phyloP scores from a whole-genome alignment of 1,140 invertebrate genomes.

The Hyles euphorbiae region DNA sequence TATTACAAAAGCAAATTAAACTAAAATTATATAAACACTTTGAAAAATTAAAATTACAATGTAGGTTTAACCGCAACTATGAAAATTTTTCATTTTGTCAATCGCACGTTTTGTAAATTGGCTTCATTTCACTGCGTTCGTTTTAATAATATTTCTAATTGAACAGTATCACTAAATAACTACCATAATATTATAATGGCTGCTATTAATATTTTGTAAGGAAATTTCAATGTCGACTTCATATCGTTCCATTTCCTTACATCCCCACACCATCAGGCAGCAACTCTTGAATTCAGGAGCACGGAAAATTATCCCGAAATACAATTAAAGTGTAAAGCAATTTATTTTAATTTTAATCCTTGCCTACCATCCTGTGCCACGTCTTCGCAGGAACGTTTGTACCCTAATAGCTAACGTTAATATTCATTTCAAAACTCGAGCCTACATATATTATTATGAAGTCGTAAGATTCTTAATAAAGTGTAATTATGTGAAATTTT shows the following conservation, averaged over 20 bases:
- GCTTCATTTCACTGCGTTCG: too few species aligned
- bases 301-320: constrained; percentile 71
- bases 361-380: constrained; percentile 29
- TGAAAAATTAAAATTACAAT: background rate
- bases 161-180: too few species aligned
- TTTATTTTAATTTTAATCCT: constrained; percentile 71
- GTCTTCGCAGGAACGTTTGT: constrained; percentile 36
- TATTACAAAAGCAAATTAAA: constrained; percentile 6
- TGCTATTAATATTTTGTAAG: too few species aligned
- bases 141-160: too few species aligned
- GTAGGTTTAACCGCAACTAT: too few species aligned
- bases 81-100: too few species aligned
- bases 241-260: constrained; percentile 30
- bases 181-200: too few species aligned
- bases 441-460: constrained; percentile 30
- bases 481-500: constrained; percentile 27
- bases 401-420: constrained; percentile 39
- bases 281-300: constrained; percentile 60
- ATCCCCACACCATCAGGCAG: constrained; percentile 42
- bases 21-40: constrained; percentile 5
- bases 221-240: constrained; percentile 19
- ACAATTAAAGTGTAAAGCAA: constrained; percentile 71
- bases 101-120: too few species aligned
- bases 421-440: constrained; percentile 38
- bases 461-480: constrained; percentile 36